Evolutionary conservation across 1,140 invertebrate genomes (phyloP).

Genomic region (Dolichoris vasculosae): DNA sequence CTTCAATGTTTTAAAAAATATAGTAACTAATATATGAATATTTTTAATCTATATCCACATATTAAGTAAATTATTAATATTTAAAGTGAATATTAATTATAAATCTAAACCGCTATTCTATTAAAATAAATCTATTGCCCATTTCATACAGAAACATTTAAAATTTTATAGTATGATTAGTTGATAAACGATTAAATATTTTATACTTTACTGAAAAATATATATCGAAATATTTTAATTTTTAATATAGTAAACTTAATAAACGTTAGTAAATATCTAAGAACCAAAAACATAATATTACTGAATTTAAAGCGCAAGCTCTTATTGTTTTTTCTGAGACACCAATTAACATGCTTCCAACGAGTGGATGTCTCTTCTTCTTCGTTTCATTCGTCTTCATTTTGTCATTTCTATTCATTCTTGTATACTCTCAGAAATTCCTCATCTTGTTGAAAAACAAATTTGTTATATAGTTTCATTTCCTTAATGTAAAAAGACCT

Average conservation of each 20-base stretch:
- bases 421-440: neutral
- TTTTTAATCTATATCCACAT: too few species aligned
- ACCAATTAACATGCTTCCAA: neutral
- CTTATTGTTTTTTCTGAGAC: neutral
- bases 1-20: too few species aligned
- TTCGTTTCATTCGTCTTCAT: neutral
- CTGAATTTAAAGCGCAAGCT: neutral
- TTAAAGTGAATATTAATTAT: too few species aligned
- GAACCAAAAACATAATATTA: neutral
- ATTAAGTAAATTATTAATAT: too few species aligned
- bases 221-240: neutral
- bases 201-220: too few species aligned
- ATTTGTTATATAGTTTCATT: neutral
- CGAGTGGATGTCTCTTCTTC: neutral
- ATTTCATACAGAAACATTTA: too few species aligned
- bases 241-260: neutral
- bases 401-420: neutral
- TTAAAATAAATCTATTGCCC: too few species aligned
- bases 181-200: too few species aligned
- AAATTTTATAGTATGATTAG: too few species aligned
- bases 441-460: neutral
- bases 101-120: too few species aligned
- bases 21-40: too few species aligned
- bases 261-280: neutral
- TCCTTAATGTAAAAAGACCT: neutral